Evolutionary conservation across 2,113 vertebrate species (phyloP).

Genomic region (Cyprinodon tularosa): DNA sequence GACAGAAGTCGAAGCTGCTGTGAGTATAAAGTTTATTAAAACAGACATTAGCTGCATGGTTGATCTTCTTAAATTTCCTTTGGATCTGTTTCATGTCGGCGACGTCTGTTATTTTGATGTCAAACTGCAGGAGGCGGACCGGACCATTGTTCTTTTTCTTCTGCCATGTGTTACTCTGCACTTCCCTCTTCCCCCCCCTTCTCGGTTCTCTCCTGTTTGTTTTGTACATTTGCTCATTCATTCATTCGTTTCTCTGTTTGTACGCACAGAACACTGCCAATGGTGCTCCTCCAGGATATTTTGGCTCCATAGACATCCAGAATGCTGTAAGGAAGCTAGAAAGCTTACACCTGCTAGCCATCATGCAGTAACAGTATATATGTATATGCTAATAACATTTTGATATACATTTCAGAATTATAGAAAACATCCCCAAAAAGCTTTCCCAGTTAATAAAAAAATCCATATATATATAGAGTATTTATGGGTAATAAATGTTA

Average conservation of each 20-base stretch:
- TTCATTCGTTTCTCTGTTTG: constrained; percentile 42
- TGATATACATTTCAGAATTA: background rate
- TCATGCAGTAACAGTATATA: background rate
- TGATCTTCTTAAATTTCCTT: background rate
- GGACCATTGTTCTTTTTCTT: constrained; percentile 6
- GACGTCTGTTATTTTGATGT: background rate
- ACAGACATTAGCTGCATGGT: background rate
- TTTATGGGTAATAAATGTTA: background rate
- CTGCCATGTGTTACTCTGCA: constrained; percentile 6
- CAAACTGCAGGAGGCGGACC: constrained; percentile 33
- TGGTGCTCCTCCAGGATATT: constrained; percentile 67
- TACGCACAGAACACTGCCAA: constrained; percentile 74
- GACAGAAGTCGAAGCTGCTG: constrained; percentile 91
- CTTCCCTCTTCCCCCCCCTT: constrained; percentile 4
- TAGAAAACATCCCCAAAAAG: background rate
- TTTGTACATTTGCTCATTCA: constrained; percentile 53
- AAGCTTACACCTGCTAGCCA: constrained; percentile 6
- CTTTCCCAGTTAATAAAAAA: background rate
- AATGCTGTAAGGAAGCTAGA: constrained; percentile 67
- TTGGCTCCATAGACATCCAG: constrained; percentile 75
- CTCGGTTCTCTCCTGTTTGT: constrained; percentile 33
- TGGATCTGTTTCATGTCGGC: background rate
- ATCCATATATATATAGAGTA: too few species aligned
- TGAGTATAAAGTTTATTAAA: constrained; percentile 80
- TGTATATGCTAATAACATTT: background rate